Evolutionary conservation across 2,797 vertebrate genomes (phyloP).

Genomic region (Austrolebias charrua): DNA sequence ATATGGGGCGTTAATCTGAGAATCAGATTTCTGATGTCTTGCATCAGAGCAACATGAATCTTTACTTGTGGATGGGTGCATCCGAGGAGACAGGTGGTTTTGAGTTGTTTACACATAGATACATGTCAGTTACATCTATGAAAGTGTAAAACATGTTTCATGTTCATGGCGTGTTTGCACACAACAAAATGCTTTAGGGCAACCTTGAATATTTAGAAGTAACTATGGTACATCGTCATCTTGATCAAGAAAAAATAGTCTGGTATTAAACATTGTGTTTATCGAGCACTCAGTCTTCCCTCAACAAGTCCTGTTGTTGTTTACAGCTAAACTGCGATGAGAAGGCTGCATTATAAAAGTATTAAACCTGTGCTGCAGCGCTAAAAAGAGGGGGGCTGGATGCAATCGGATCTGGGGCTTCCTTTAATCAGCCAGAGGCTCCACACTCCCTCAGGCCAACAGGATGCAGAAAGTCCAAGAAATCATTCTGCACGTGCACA

Average conservation of each 20-base stretch:
- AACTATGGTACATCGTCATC: too few relatives aligned
- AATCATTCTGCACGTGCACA: slow-evolving; percentile 33
- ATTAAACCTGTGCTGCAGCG: slow-evolving; percentile 46
- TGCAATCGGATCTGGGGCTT: slow-evolving; percentile 61
- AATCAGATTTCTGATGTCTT: slow-evolving; percentile 14
- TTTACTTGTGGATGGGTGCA: slow-evolving; percentile 18
- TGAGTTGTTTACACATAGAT: not conserved
- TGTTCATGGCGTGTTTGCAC: too few relatives aligned
- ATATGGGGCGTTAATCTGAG: slow-evolving; percentile 3
- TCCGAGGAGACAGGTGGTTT: slow-evolving; percentile 30
- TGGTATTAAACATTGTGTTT: slow-evolving; percentile 14
- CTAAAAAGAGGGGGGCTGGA: not conserved
- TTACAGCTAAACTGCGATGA: slow-evolving; percentile 39
- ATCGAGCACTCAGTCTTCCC: slow-evolving; percentile 2
- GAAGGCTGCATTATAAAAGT: slow-evolving; percentile 35
- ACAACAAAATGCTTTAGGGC: too few relatives aligned
- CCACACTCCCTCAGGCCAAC: slow-evolving; percentile 58
- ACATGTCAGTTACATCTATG: too few relatives aligned
- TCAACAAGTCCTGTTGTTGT: slow-evolving; percentile 12
- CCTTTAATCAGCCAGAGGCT: slow-evolving; percentile 74
- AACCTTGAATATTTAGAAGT: too few relatives aligned
- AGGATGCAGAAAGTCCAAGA: slow-evolving; percentile 60
- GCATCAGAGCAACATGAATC: not conserved
- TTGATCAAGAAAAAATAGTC: too few relatives aligned
- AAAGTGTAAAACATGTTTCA: not conserved